Conservation (phyloP, 2,888 invertebrate species). For the Dyspetes luteomarginatus region DNA sequence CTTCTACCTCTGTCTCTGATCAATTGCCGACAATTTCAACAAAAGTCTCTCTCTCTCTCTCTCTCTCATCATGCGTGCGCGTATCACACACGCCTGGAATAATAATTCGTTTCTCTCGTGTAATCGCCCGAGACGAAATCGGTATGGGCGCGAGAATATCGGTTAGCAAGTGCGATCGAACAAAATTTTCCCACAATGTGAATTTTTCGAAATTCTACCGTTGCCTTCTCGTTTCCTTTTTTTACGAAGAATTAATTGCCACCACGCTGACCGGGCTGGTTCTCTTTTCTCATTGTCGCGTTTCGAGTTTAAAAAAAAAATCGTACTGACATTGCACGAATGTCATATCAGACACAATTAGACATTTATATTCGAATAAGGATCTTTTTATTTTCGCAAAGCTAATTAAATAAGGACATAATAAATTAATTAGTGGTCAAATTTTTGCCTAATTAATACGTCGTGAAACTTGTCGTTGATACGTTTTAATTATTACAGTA, state of each 20-base stretch:
- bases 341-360: not conserved
- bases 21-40: conserved; percentile 54
- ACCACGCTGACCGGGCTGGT: conserved; percentile 22
- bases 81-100: conserved; percentile 59
- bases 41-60: conserved; percentile 35
- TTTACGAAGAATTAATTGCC: conserved; percentile 55
- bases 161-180: conserved; percentile 1
- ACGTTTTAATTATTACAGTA: not conserved
- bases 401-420: not conserved
- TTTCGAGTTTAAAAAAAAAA: not conserved
- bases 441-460: not conserved
- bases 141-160: conserved; percentile 21
- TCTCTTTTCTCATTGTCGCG: not conserved
- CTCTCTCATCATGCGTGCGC: too few relatives aligned
- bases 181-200: conserved; percentile 54
- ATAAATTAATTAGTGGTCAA: not conserved
- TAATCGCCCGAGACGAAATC: conserved; percentile 46
- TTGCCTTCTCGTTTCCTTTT: conserved; percentile 11
- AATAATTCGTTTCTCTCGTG: conserved; percentile 56
- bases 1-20: conserved; percentile 21
- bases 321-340: not conserved
- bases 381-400: not conserved
- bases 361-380: not conserved
- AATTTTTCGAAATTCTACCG: conserved; percentile 48
- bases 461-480: not conserved